Evolutionary conservation across 2,113 vertebrate genomes (phyloP), one percentile per base, ranked within the genome.

Genomic region (Ctenodactylus gundi): DNA sequence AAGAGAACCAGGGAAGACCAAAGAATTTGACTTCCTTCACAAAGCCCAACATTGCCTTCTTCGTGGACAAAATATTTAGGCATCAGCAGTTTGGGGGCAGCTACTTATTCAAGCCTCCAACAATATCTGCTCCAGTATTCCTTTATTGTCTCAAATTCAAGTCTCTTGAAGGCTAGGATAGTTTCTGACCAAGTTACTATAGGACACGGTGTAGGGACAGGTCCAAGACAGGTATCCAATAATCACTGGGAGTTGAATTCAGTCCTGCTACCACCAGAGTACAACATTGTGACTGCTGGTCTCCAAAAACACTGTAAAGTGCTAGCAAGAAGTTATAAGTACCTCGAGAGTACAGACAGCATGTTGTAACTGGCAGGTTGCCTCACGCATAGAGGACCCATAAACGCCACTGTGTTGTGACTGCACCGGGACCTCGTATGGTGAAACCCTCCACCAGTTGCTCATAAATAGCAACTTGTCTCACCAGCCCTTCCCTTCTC

Each of bases 221-320:
- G 46, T 46, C 49, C 44, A 67, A 76, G 58, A 25, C 84, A 65
- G 58, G n/a, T 46, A 18, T 2, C 53, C 41, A 75, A 80, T 31
- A n/a, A 89, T 46, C 41, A 92, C 14, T 29, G 41, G 23, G 41
- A 91, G 34, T 41, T 92, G 87, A 90, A 95, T 6, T 49, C 46
- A 86, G 77, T 51, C 57, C 77, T 58, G 34, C 27, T 18, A 57
- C 17, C 44, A 76, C 62, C 25, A 5, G 89, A 80, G 23, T 57
- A 13, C 29, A 46, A 15, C 17, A 41, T 29, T 25, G 18, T 58
- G 44, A 55, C 31, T 64, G 75, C 77, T 39, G 14, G 14, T 41
- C 73, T 80, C 68, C 78, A 91, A 77, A 88, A 86, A 46, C 20
- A 10, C 29, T 70, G 2, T 80, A 85, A 88, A 57, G 20, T 57